Evolutionary conservation across 2,797 vertebrate genomes (phyloP), one percentile per base, ranked within the genome.

Genomic region (Chelmon rostratus): DNA sequence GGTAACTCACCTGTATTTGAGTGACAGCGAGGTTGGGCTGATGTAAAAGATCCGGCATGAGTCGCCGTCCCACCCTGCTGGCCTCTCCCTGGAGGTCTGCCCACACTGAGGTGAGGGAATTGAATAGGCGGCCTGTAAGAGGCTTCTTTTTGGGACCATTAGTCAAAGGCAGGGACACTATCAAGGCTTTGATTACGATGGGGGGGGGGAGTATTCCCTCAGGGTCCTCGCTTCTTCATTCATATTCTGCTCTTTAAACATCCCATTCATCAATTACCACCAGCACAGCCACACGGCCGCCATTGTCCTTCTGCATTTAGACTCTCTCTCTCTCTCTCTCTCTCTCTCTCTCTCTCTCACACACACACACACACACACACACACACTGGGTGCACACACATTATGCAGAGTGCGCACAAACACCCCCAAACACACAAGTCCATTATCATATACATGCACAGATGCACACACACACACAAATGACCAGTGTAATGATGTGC

Each of bases 201-300:
- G 93, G 92, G 95, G 93, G 92, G 95, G 92, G 90, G 93, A 94
- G 93, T 87, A 90, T 92, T 92, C 95, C 95, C 95, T 62, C 76
- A 90, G 93, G 95, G 87, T 80, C 84, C 81, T 87, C 82, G 93
- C 94, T 70, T 94, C 92, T 94, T 95, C 95, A 93, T 95, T 96
- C 93, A 95, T 89, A 88, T 94, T 90, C 92, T 88, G 86, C 88
- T 88, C 89, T 96, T 95, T 92, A 95, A 94, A 95, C 94, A 90
- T 74, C 91, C 91, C 93, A 95, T 96, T 95, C 93, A 95, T 97
- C 96, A 96, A 85, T 93, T 94, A 91, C 94, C 73, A 50, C 28
- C 68, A 25, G 53, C 53, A 68, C 76, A 76, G 73, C 79, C 70
- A 68, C 57, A 58, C 58, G 62, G 42, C 15, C 13, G 2, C 75